Evolutionary conservation across 2,113 vertebrate species (phyloP).

Genomic region (Tinamus guttatus): DNA sequence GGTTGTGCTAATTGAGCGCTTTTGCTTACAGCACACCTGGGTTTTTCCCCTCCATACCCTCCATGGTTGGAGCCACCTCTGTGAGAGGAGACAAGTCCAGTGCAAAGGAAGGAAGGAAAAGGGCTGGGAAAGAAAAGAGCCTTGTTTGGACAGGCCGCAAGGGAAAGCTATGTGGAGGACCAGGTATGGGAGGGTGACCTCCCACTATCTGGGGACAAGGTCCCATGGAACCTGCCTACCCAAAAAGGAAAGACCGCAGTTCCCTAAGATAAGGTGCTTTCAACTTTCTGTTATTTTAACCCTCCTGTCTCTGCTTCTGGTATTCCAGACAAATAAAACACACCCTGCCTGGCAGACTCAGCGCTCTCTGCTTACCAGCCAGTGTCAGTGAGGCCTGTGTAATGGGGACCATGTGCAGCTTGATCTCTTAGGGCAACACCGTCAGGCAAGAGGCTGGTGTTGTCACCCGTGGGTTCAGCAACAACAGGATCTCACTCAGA

Average conservation of each 20-base stretch:
- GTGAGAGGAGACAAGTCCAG: background rate
- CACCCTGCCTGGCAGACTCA: slow-evolving; percentile 9
- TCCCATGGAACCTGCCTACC: background rate
- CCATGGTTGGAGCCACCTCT: background rate
- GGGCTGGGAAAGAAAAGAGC: slow-evolving; percentile 46
- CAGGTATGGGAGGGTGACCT: slow-evolving; percentile 45
- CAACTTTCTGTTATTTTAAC: slow-evolving; percentile 53
- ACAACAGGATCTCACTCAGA: background rate
- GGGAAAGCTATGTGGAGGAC: background rate
- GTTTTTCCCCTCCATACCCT: background rate
- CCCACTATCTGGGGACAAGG: background rate
- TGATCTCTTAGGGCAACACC: background rate
- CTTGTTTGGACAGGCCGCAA: background rate
- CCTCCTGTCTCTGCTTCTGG: background rate
- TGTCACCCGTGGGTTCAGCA: background rate
- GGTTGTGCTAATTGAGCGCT: background rate
- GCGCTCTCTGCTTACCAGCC: background rate
- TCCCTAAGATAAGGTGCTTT: background rate
- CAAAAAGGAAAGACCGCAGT: slow-evolving; percentile 1
- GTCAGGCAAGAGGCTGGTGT: background rate
- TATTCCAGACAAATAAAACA: slow-evolving; percentile 43
- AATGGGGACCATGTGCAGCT: rapidly evolving
- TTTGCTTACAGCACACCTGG: background rate
- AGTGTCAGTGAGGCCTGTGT: background rate
- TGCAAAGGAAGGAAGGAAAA: slow-evolving; percentile 34